Conservation (phyloP, 2,888 invertebrate species). For the Pseudolycoriella hygida region DNA sequence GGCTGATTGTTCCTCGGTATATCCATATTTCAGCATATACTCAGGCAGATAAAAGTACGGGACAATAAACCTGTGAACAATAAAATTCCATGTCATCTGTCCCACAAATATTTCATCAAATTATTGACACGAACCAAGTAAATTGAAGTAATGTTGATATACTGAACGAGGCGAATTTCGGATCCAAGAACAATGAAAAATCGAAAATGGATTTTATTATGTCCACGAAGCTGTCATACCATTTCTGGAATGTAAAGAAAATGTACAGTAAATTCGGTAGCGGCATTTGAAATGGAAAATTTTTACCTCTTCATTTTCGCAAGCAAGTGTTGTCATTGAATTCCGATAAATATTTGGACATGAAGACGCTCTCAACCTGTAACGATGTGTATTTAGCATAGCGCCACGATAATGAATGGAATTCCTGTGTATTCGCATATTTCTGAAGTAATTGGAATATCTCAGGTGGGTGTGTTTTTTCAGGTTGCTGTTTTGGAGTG, state of each 20-base stretch:
- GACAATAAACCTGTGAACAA: constrained; percentile 62
- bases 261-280: background rate
- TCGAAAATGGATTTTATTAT: constrained; percentile 57
- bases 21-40: constrained; percentile 53
- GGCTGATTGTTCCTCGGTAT: constrained; percentile 55
- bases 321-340: constrained; percentile 71
- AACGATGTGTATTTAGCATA: constrained; percentile 64
- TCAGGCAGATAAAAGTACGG: constrained; percentile 89
- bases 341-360: constrained; percentile 83
- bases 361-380: constrained; percentile 67
- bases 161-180: constrained; percentile 64
- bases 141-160: constrained; percentile 77
- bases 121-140: constrained; percentile 68
- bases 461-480: constrained; percentile 13
- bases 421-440: constrained; percentile 51
- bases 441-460: constrained; percentile 49
- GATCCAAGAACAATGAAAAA: constrained; percentile 57
- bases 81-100: background rate
- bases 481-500: background rate
- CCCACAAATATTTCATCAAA: constrained; percentile 49
- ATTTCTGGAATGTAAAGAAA: constrained; percentile 38
- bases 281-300: background rate
- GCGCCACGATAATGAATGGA: constrained; percentile 76
- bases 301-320: constrained; percentile 55
- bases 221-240: constrained; percentile 49